Evolutionary conservation across 2,888 invertebrate genomes (phyloP), one percentile per base, ranked within the genome.

Genomic region (Eupithecia dodoneata): DNA sequence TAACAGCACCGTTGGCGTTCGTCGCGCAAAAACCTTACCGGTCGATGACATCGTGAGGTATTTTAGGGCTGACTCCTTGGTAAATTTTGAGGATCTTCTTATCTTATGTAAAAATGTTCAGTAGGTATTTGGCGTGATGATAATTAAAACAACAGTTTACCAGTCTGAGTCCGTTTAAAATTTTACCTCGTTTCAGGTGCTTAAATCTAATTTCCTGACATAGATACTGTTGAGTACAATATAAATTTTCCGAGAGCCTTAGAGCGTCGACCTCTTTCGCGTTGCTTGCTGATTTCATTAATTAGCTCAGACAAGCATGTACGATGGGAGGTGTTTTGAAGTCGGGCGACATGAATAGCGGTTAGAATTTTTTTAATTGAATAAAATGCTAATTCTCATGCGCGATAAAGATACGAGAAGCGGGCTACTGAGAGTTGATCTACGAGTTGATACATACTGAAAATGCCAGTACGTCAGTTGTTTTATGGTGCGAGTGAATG

Each of bases 41-140:
- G 89, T 93, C 94, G 90, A 89, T 91, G 94, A 94, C 94, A 90
- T 89, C 86, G 88, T 88, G 94, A 88, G 94, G 94, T 93, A 92
- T 93, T 93, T 93, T 92, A 94, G 94, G 94, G 94, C 92, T 90
- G 89, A 87, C 90, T 91, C 90, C 90, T 92, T 70, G 70, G 47
- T 49, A 70, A 70, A 18, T 69, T 18, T 47, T 47, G 18, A 10
- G 69, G 44, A 45, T 15, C n/a, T 45, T 69, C n/a, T 18, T 30
- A 30, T 30, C 30, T 30, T 18, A n/a, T 59, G 59, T 7, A 18
- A 59, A 59, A 59, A 7, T 2, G 6, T 59, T 7, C 59, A 59
- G 7, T 30, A 30, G 30, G 30, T 18, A 59, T 59, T 18, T 59
- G 18, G 18, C 18, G 5, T 18, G 59, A 59, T 59, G 18, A 59